phyloP scores from a whole-genome alignment of 2,888 invertebrate species.

The Colletes collaris region DNA sequence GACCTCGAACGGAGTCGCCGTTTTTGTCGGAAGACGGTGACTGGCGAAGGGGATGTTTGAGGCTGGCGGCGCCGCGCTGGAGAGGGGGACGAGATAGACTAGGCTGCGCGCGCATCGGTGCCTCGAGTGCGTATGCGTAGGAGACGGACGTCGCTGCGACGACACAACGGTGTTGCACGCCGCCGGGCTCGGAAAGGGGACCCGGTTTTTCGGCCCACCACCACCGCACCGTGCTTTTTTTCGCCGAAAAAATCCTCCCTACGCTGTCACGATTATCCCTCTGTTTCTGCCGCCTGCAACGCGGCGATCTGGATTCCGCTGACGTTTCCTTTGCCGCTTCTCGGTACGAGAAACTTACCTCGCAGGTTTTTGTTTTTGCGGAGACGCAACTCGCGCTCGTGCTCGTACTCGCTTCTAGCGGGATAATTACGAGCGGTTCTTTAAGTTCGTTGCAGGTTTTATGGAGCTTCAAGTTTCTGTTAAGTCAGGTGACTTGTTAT shows the following conservation, averaged over 20 bases:
- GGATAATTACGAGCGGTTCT: no score
- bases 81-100: not conserved
- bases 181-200: slow-evolving; percentile 16
- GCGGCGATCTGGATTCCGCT: no score
- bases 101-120: slow-evolving; percentile 44
- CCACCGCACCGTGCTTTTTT: slow-evolving; percentile 36
- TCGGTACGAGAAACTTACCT: no score
- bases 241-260: not conserved
- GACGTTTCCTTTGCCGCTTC: no score
- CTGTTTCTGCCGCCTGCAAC: slow-evolving; percentile 9
- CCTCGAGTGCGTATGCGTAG: slow-evolving; percentile 55
- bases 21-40: slow-evolving; percentile 48
- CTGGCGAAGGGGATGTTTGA: slow-evolving; percentile 5
- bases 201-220: slow-evolving; percentile 30
- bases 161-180: slow-evolving; percentile 1
- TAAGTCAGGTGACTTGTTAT: no score
- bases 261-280: slow-evolving; percentile 15
- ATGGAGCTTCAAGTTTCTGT: no score
- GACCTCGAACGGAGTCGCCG: slow-evolving; percentile 69
- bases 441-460: no score
- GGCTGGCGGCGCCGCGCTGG: not conserved
- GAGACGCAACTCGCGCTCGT: no score
- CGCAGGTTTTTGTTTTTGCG: no score
- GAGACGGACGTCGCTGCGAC: slow-evolving; percentile 32
- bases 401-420: no score